These are phyloP conservation scores for Parnassius orleans DNA, from an alignment of 2,888 invertebrate species.

Conservation along the genomic window DNA sequence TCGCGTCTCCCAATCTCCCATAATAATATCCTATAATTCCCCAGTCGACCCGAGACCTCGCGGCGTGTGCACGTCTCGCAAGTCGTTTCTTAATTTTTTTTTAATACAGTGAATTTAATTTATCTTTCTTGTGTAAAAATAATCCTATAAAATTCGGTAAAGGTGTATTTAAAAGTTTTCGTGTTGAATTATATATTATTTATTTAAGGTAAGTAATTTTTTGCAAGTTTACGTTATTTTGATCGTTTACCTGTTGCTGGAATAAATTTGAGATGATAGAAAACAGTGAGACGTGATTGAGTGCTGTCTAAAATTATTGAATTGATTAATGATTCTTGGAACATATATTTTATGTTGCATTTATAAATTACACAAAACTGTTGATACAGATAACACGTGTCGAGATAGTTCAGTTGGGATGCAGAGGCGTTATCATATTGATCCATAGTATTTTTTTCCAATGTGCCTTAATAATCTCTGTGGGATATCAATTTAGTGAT, in stretches of 20 bases:
- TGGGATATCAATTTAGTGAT: conserved; percentile 32
- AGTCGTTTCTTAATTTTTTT: conserved; percentile 2
- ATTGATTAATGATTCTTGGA: conserved; percentile 3
- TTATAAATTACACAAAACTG: neutral
- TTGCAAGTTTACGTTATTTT: neutral
- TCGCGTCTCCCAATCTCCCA: conserved; percentile 33
- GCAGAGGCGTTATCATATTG: conserved; percentile 26
- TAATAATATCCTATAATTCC: conserved; percentile 35
- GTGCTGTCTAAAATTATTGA: conserved; percentile 4
- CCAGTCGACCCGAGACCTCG: conserved; percentile 37
- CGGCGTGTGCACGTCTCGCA: conserved; percentile 32
- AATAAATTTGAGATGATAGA: conserved; percentile 16
- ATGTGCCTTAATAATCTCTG: conserved; percentile 28
- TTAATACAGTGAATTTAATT: conserved; percentile 27
- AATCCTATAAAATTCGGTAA: conserved; percentile 1
- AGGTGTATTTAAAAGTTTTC: conserved; percentile 25
- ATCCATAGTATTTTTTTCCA: conserved; percentile 26
- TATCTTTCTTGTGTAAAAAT: conserved; percentile 34
- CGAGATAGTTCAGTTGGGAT: conserved; percentile 9
- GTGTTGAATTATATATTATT: conserved; percentile 19
- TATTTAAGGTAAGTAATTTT: conserved; percentile 30
- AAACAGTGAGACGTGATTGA: conserved; percentile 20
- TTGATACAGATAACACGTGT: conserved; percentile 1
- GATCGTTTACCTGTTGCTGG: conserved; percentile 34
- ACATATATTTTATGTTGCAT: neutral